These are phyloP conservation scores for Rhegmatorhina hoffmannsi DNA, from an alignment of 2,113 vertebrate species.

Conservation along the genomic window DNA sequence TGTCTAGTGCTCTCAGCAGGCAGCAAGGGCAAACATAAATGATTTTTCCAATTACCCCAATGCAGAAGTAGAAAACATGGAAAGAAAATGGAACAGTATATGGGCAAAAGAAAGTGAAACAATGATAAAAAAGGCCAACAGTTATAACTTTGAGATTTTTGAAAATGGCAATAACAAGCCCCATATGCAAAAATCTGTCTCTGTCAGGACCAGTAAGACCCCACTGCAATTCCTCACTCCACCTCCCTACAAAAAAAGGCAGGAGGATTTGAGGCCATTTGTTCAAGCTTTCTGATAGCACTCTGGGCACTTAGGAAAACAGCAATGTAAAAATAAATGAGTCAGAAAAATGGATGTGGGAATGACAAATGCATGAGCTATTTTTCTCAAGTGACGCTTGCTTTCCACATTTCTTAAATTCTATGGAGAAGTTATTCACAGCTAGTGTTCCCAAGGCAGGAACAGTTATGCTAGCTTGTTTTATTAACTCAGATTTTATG, in stretches of 20 bases:
- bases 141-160: background rate
- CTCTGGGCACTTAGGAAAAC: background rate
- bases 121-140: background rate
- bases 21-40: background rate
- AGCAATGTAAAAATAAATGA: conserved; percentile 21
- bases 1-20: background rate
- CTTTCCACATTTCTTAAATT: background rate
- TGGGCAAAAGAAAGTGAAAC: background rate
- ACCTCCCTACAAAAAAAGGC: background rate
- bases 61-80: background rate
- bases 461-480: background rate
- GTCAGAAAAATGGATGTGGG: conserved; percentile 20
- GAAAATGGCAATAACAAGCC: background rate
- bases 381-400: background rate
- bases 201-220: background rate
- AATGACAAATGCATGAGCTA: conserved; percentile 24
- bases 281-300: background rate
- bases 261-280: background rate
- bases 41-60: background rate
- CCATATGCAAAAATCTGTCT: background rate
- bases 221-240: background rate
- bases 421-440: conserved; percentile 25
- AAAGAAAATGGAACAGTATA: background rate
- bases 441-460: background rate
- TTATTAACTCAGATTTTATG: background rate